Base-by-base conservation (phyloP, 2,888 invertebrate genomes). In the Imbricaverruca yamaguchii region DNA sequence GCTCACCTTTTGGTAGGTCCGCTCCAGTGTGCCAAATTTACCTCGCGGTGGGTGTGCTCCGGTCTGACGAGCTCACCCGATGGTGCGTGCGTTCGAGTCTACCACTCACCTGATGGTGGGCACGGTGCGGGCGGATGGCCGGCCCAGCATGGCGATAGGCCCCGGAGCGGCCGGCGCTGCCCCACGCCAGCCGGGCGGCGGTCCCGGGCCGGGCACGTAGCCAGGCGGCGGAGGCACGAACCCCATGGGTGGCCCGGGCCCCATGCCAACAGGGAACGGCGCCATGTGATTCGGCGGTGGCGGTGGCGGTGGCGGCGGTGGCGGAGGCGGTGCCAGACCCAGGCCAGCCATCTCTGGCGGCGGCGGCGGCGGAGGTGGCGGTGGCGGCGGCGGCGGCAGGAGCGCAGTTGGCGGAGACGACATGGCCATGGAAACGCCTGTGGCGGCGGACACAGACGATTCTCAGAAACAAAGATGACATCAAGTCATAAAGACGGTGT, bases 151-250 rank as follows among this genome's bases (percentile, higher is more conserved):
- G 23, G 23, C 15, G 59, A 59, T 59, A 59, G 13, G 67, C 11
- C 25, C 23, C 23, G 67, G 67, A 39, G 39, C 39, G 18, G 18
- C 61, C 23, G 65, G 65, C n/a, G 65, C 65, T 23, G 65, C 18
- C 2, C 69, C 69, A 1, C 69, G 39, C 69, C 69, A 69, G 69
- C 69, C 69, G 11, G 69, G 69, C 69, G 69, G 69, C 53, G 69
- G 39, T 39, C 69, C 53, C 15, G 69, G 69, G 53, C 39, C 69
- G 18, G 15, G 69, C 39, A 69, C 53, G 53, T 53, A 69, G 39
- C 69, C 69, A 39, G 69, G 69, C 53, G 69, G 69, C 6, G 69
- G 69, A 8, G 69, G 69, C 53, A 69, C 69, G 39, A 15, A 69
- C 2, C 53, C 53, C 11, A 15, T 25, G 7, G 69, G 13, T 15